Percentiles rank a stretch among this genome's conserved stretches.
These are phyloP conservation scores for Drosophila yakuba DNA, from an alignment of 1,140 invertebrate genomes.

Conservation along the genomic window DNA sequence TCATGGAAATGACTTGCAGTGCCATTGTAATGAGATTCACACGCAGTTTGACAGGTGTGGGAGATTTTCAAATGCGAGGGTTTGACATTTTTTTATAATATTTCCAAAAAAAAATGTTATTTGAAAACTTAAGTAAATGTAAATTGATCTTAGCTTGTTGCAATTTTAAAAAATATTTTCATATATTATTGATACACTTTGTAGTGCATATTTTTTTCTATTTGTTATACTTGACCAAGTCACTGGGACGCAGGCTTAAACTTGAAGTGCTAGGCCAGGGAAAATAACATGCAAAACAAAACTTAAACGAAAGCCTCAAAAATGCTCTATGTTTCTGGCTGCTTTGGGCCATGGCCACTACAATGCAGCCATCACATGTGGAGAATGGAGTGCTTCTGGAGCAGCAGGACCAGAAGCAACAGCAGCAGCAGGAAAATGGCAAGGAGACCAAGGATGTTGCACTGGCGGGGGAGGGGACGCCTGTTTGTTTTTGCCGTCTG, in stretches of 20 bases:
- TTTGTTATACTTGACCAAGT: background rate
- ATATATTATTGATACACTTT: background rate
- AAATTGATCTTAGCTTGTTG: too few species aligned
- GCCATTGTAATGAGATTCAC: constrained; percentile 69
- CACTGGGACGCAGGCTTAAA: background rate
- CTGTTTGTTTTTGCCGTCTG: constrained; percentile 74
- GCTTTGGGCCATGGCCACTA: constrained; percentile 29
- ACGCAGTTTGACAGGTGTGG: constrained; percentile 38
- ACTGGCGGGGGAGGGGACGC: constrained; percentile 19
- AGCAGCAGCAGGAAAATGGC: constrained; percentile 25
- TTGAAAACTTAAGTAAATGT: too few species aligned
- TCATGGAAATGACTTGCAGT: constrained; percentile 74
- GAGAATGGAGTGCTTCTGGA: constrained; percentile 55
- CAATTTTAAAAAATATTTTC: too few species aligned
- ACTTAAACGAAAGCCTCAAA: constrained; percentile 34
- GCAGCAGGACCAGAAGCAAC: constrained; percentile 3
- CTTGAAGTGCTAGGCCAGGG: background rate
- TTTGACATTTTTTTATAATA: background rate
- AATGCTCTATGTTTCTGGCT: constrained; percentile 34
- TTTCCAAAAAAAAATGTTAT: too few species aligned
- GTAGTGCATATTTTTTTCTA: background rate
- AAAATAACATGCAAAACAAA: constrained; percentile 10
- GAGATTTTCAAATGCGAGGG: background rate
- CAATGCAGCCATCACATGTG: constrained; percentile 58
- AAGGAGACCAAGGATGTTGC: constrained; percentile 46